Evolutionary conservation across 2,113 vertebrate genomes (phyloP).

Genomic region (Micromys minutus): DNA sequence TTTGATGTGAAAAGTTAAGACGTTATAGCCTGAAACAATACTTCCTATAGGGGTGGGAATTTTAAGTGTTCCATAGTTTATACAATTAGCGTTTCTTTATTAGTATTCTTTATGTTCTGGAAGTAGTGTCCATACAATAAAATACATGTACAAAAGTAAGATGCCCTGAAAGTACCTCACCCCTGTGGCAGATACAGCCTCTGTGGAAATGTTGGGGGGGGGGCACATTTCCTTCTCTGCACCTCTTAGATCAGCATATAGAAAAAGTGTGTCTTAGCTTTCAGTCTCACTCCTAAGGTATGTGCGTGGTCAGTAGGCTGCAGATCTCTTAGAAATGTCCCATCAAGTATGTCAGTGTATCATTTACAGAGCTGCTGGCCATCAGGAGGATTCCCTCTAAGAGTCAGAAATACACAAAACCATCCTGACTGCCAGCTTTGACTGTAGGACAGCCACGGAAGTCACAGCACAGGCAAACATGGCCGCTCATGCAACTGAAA

Average conservation of each 20-base stretch:
- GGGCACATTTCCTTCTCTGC: slow-evolving; percentile 8
- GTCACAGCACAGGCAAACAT: neutral
- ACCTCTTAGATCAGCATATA: neutral
- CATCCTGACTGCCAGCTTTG: neutral
- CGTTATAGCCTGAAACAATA: slow-evolving; percentile 16
- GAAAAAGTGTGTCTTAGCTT: slow-evolving; percentile 41
- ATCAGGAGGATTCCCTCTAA: neutral
- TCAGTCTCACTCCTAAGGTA: neutral
- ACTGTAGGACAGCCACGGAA: too few species aligned
- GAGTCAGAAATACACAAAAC: neutral
- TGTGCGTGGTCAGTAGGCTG: too few species aligned
- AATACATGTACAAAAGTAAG: slow-evolving; percentile 23
- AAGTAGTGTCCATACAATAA: neutral
- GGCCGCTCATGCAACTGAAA: neutral
- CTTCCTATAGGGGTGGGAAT: neutral
- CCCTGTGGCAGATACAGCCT: neutral
- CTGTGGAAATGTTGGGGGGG: slow-evolving; percentile 23
- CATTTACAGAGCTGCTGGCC: too few species aligned
- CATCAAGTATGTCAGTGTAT: neutral
- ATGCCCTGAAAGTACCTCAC: slow-evolving; percentile 4
- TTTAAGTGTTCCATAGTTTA: slow-evolving; percentile 21
- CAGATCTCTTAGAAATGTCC: neutral
- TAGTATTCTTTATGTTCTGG: slow-evolving; percentile 42
- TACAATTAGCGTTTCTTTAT: slow-evolving; percentile 9
- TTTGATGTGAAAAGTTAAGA: slow-evolving; percentile 7